A percentile compares a stretch with the other conserved stretches of the same genome.
Evolutionary conservation across 2,888 invertebrate genomes (phyloP).

Genomic region (Monochamus alternatus): DNA sequence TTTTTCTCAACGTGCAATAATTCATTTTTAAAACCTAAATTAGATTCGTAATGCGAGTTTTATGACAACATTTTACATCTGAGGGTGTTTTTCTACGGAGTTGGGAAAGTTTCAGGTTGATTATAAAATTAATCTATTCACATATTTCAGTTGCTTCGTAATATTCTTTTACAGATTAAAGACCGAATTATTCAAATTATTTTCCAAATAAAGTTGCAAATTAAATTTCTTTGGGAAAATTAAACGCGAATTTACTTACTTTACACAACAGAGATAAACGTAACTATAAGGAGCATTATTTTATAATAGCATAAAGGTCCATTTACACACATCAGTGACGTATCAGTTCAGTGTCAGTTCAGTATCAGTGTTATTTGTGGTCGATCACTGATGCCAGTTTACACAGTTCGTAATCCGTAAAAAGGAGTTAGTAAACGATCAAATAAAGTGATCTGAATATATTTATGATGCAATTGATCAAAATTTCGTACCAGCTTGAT

Average conservation of each 20-base stretch:
- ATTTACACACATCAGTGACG: no score
- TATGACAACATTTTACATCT: conserved; percentile 35
- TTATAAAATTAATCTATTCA: conserved; percentile 37
- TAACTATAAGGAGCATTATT: no score
- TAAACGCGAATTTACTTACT: no score
- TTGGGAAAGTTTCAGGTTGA: conserved; percentile 36
- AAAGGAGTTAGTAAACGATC: no score
- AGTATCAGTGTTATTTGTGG: no score
- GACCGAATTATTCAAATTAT: conserved; percentile 22
- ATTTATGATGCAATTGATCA: no score
- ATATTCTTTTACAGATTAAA: conserved; percentile 6
- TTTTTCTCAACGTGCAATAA: conserved; percentile 30
- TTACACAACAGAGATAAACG: no score
- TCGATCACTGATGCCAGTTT: no score
- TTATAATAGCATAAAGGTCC: background rate
- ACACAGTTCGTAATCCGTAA: no score
- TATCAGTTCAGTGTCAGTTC: no score
- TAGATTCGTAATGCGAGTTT: conserved; percentile 38
- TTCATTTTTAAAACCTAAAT: conserved; percentile 39
- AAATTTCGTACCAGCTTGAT: no score
- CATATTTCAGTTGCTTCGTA: conserved; percentile 32
- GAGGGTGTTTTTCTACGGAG: conserved; percentile 27
- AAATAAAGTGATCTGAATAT: no score
- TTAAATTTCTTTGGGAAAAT: background rate
- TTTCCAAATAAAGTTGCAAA: conserved; percentile 13